These are phyloP conservation scores for Mimachlamys varia DNA, from an alignment of 2,888 invertebrate species.

Conservation along the genomic window DNA sequence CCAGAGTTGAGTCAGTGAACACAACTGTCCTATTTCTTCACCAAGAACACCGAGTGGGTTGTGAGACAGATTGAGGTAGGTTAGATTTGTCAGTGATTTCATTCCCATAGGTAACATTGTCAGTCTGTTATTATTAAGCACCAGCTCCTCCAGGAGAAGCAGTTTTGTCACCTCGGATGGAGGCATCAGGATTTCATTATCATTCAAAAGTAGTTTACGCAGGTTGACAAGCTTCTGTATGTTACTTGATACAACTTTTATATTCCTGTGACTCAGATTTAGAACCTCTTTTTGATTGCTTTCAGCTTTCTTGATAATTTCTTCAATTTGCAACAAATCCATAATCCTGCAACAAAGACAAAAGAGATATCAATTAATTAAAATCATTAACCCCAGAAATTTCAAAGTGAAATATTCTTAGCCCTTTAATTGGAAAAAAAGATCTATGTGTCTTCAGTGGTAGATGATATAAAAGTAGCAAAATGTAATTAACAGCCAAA, in stretches of 20 bases:
- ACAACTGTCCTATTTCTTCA: conserved; percentile 72
- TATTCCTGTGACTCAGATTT: conserved; percentile 81
- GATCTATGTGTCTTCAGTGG: too few species aligned
- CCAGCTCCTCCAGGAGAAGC: conserved; percentile 71
- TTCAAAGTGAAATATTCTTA: too few species aligned
- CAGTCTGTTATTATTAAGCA: conserved; percentile 78
- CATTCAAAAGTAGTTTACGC: conserved; percentile 71
- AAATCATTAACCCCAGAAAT: not conserved
- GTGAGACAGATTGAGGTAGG: conserved; percentile 64
- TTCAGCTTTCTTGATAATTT: conserved; percentile 65
- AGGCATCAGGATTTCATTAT: conserved; percentile 78
- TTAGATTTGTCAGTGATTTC: conserved; percentile 66
- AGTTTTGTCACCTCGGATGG: conserved; percentile 74
- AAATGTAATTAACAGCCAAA: too few species aligned
- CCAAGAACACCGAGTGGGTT: conserved; percentile 75
- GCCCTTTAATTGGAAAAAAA: too few species aligned
- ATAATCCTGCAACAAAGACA: conserved; percentile 49
- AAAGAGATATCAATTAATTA: not conserved
- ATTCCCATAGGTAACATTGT: conserved; percentile 77
- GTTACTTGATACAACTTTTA: conserved; percentile 73
- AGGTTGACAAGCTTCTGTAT: conserved; percentile 66
- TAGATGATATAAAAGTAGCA: too few species aligned
- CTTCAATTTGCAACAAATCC: conserved; percentile 70
- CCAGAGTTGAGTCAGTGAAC: conserved; percentile 74
- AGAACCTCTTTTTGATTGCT: conserved; percentile 56